These are phyloP conservation scores for Myiozetetes cayanensis DNA, from an alignment of 2,113 vertebrate genomes.

Conservation along the genomic window DNA sequence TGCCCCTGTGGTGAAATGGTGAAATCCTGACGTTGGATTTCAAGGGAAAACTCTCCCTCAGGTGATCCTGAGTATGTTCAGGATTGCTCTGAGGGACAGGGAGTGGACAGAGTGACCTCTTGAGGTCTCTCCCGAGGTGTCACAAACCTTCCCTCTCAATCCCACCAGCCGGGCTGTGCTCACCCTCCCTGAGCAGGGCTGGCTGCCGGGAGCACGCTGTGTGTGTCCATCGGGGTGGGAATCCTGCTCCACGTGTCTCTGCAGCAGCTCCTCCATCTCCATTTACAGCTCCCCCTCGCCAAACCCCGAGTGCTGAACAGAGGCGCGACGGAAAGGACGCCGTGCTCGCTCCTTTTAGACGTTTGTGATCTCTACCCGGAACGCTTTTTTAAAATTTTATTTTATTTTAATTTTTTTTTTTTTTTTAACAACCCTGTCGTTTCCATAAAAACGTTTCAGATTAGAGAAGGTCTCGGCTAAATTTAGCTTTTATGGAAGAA, in stretches of 20 bases:
- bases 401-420: neutral
- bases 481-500: slow-evolving; percentile 82
- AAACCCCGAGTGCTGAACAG: neutral
- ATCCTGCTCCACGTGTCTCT: neutral
- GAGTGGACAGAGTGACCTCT: neutral
- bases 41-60: neutral
- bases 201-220: neutral
- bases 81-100: fast-evolving
- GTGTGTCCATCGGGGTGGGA: neutral
- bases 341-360: slow-evolving; percentile 14
- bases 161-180: neutral
- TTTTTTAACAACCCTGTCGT: slow-evolving; percentile 40
- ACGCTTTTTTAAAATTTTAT: neutral
- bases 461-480: slow-evolving; percentile 77
- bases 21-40: neutral
- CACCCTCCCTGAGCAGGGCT: too few relatives aligned
- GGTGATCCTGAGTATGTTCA: neutral
- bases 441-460: slow-evolving; percentile 77
- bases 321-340: neutral
- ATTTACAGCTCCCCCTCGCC: neutral
- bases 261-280: neutral
- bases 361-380: slow-evolving; percentile 42
- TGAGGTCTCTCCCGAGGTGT: neutral
- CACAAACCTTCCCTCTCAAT: fast-evolving
- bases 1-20: neutral